These are phyloP conservation scores for Bothrops jararaca DNA, from an alignment of 2,113 vertebrate species.

Conservation along the genomic window DNA sequence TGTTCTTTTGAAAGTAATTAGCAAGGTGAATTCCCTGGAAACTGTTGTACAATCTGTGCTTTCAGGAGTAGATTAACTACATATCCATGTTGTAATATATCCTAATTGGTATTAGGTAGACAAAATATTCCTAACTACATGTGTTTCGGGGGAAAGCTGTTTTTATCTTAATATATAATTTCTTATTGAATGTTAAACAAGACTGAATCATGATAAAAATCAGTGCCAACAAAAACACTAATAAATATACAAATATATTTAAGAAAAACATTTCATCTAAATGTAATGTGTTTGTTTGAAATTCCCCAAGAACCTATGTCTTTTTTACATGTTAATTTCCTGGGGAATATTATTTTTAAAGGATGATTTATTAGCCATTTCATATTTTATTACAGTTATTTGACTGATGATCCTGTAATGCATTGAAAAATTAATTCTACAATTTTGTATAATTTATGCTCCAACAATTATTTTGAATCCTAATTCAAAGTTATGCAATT, in stretches of 20 bases:
- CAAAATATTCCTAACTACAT: background rate
- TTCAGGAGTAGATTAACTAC: background rate
- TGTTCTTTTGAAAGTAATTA: background rate
- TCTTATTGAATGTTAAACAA: background rate
- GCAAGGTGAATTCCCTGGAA: background rate
- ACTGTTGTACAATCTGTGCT: background rate
- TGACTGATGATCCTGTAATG: background rate
- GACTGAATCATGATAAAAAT: background rate
- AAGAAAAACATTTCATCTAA: background rate
- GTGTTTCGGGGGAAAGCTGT: background rate
- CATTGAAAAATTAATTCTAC: background rate
- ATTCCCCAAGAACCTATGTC: background rate
- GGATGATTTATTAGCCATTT: background rate
- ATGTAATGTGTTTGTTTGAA: background rate
- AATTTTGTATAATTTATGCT: background rate
- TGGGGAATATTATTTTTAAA: background rate
- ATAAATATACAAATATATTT: background rate
- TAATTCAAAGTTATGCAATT: background rate
- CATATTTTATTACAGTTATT: background rate
- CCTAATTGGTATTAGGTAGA: background rate
- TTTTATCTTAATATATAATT: background rate
- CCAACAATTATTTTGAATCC: background rate
- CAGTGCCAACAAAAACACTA: background rate
- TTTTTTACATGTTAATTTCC: background rate
- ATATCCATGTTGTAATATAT: background rate